Conservation (phyloP, 2,113 vertebrate genomes). For the Gopherus evgoodei region DNA sequence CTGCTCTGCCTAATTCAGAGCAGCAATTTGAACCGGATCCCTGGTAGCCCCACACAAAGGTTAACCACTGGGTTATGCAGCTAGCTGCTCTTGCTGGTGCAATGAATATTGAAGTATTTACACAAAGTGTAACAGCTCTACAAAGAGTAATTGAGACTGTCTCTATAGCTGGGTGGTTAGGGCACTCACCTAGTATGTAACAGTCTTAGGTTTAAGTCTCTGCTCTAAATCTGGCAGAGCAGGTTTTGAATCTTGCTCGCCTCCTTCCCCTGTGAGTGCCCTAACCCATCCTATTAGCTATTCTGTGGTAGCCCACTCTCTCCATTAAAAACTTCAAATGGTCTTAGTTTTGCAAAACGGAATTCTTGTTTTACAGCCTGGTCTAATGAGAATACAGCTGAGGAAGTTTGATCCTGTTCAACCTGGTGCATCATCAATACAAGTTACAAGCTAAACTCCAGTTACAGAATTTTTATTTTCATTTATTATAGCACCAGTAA, state of each 20-base stretch:
- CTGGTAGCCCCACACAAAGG: not conserved
- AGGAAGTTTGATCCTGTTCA: fast-evolving
- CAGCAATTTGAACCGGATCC: not conserved
- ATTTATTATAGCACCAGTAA: not conserved
- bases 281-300: not conserved
- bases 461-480: not conserved
- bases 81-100: not conserved
- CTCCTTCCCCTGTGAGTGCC: not conserved
- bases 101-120: not conserved
- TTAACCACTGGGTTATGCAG: not conserved
- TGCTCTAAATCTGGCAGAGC: not conserved
- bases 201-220: not conserved
- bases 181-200: not conserved
- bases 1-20: not conserved
- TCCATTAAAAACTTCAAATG: not conserved
- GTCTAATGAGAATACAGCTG: fast-evolving
- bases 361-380: not conserved
- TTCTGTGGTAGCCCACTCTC: not conserved
- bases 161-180: not conserved
- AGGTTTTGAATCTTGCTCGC: not conserved
- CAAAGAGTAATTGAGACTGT: not conserved
- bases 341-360: not conserved
- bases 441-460: not conserved
- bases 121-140: not conserved
- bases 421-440: not conserved